Base-by-base conservation (phyloP, 2,113 vertebrate genomes). In the Ictalurus furcatus region DNA sequence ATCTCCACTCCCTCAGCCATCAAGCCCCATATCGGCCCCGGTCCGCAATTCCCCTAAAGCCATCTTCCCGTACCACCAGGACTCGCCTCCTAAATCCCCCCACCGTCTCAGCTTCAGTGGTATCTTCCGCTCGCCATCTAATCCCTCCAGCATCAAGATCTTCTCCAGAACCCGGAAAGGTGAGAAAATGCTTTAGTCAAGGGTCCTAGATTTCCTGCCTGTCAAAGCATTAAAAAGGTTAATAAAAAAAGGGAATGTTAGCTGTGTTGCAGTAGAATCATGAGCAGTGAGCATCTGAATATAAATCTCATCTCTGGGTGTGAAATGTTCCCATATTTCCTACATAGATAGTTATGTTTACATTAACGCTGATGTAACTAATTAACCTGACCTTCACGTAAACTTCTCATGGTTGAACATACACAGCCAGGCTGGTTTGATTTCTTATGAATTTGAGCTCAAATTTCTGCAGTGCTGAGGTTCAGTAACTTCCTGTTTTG, bases 101-200 rank as follows among this genome's bases (percentile, higher is more conserved):
- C 97, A 96, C 25, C 97, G 98, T 69, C 96, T 99, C 91, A 98
- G 98, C 95, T 97, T 99, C 95, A 98, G 97, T 52, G 98, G 98
- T 44, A 97, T 99, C 95, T 99, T 99, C 95, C 97, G 97, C 90
- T 97, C 97, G 5, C 97, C 97, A 87, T 92, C 95, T 63, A 96
- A 93, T 19, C 96, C 97, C 9, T 94, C 96, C 48, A 97, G 97
- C 95, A 97, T 98, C 94, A 97, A 97, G 94, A 96, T 99, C 94
- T 99, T 99, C 96, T 97, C 97, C 93, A 97, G 97, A 92, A 96
- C 96, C 93, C 97, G 95, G 94, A 99, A 97, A 98, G 97, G 98
- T 99, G 96, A 98, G 97, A 74, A 58, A 9, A 19, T 23, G 37
- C 19, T 78, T 28, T 78, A 78, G 7, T 40, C 71, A 37, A 21